Evolutionary conservation across 37 sponge, comb jelly and placozoan species (phyloP).

Genomic region (Chondrilla cf. caribensis): DNA sequence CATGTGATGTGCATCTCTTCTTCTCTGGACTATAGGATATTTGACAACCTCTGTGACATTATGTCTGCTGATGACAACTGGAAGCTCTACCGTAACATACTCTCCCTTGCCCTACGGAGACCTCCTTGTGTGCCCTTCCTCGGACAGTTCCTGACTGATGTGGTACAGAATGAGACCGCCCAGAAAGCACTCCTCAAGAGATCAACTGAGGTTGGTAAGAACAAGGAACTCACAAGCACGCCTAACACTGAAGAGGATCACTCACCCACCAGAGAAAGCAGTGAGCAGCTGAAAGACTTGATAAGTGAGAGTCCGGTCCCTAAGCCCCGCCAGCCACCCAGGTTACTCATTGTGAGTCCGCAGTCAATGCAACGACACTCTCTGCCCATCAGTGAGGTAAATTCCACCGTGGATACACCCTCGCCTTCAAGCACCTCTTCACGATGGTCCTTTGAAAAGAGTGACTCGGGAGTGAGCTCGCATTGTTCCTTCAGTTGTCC

Average conservation of each 20-base stretch:
- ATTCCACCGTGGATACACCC: background rate
- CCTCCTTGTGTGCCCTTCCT: slow-evolving; percentile 64
- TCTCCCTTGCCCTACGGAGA: background rate
- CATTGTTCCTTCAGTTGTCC: slow-evolving; percentile 18
- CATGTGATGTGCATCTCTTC: too few relatives aligned
- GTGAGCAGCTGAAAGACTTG: background rate
- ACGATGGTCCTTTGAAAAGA: slow-evolving; percentile 6
- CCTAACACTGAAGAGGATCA: background rate
- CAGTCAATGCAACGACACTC: background rate
- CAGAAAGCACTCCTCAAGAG: background rate
- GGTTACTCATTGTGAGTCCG: background rate
- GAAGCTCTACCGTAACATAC: slow-evolving; percentile 18
- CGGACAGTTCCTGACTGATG: slow-evolving; percentile 60
- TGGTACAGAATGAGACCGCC: slow-evolving; percentile 31
- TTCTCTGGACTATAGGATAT: slow-evolving; percentile 30
- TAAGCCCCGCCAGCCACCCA: background rate
- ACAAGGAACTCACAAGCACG: background rate
- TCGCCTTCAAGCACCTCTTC: slow-evolving; percentile 13
- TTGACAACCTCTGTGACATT: slow-evolving; percentile 30
- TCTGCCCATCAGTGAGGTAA: background rate
- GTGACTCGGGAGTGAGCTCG: slow-evolving; percentile 18
- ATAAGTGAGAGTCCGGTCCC: background rate
- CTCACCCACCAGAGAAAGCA: background rate
- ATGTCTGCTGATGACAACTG: slow-evolving; percentile 64
- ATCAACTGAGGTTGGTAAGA: background rate